phyloP scores from a whole-genome alignment of 2,113 vertebrate species.

The Chroicocephalus ridibundus region DNA sequence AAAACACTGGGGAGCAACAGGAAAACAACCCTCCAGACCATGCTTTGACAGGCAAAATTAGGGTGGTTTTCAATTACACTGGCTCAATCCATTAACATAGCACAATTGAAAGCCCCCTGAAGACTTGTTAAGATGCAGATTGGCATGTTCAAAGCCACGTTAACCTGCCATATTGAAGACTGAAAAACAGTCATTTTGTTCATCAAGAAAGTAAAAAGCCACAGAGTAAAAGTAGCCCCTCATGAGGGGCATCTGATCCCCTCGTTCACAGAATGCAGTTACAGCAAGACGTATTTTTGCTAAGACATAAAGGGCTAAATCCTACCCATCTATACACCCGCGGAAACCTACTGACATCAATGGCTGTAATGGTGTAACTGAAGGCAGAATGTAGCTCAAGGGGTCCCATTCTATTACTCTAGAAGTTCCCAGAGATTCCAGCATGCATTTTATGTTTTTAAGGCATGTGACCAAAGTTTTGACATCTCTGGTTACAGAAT shows the following conservation, averaged over 20 bases:
- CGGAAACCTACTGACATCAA: neutral
- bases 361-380: neutral
- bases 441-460: neutral
- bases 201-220: neutral
- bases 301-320: neutral
- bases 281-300: neutral
- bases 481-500: neutral
- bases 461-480: neutral
- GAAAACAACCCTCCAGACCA: neutral
- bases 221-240: neutral
- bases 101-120: neutral
- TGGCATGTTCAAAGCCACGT: neutral
- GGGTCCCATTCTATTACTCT: neutral
- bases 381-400: neutral
- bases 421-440: neutral
- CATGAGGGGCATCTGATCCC: neutral
- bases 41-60: neutral
- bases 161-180: neutral
- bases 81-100: neutral
- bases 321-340: neutral
- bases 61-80: neutral
- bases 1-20: neutral
- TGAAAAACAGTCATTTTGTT: neutral
- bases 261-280: neutral
- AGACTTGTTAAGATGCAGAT: neutral